phyloP scores from a whole-genome alignment of 2,888 invertebrate genomes.

The Linyphia triangularis region DNA sequence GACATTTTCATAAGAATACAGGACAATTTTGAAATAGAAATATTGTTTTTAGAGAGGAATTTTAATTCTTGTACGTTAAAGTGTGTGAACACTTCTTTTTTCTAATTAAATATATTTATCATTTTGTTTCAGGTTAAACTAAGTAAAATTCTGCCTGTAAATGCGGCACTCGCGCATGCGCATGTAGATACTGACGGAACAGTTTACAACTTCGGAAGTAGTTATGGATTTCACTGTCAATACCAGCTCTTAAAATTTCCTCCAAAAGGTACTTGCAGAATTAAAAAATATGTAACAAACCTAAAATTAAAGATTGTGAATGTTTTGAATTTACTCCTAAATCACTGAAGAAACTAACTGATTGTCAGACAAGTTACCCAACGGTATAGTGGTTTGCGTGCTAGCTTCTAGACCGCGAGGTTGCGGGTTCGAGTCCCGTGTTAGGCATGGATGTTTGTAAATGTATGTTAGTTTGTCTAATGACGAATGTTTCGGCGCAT shows the following conservation, averaged over 20 bases:
- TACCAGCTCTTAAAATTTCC: constrained; percentile 74
- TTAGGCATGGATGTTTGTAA: too few relatives aligned
- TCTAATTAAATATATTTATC: neutral
- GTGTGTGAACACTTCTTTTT: neutral
- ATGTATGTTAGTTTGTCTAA: too few relatives aligned
- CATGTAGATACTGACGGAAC: constrained; percentile 88
- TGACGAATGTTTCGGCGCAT: too few relatives aligned
- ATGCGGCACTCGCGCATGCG: constrained; percentile 92
- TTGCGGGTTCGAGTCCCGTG: too few relatives aligned
- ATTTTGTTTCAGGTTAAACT: constrained; percentile 82
- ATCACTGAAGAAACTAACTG: neutral
- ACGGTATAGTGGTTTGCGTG: too few relatives aligned
- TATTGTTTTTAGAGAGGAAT: too few relatives aligned
- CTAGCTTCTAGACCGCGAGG: too few relatives aligned
- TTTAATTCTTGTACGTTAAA: too few relatives aligned
- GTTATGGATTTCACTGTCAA: constrained; percentile 78
- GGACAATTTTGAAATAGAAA: too few relatives aligned
- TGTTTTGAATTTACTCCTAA: neutral
- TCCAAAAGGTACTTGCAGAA: constrained; percentile 54
- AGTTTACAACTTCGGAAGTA: constrained; percentile 90
- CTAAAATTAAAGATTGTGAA: neutral
- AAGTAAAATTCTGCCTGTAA: constrained; percentile 84
- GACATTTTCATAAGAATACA: too few relatives aligned
- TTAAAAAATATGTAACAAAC: too few relatives aligned
- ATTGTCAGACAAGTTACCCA: too few relatives aligned